Percentiles rank a stretch among this genome's conserved stretches.
Evolutionary conservation across 2,113 vertebrate genomes (phyloP).

Genomic region (Cettia cetti): DNA sequence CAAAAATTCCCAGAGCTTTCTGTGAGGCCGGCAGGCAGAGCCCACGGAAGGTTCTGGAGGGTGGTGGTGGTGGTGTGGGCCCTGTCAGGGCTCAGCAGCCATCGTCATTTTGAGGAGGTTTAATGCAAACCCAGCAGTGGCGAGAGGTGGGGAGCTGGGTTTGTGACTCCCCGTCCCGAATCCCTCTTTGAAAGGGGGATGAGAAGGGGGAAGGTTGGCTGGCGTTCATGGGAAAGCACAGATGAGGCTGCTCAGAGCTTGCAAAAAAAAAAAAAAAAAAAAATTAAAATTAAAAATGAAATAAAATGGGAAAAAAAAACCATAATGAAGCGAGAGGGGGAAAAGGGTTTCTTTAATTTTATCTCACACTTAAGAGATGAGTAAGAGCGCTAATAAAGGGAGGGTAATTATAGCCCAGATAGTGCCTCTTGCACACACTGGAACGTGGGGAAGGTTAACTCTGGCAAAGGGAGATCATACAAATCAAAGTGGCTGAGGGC

Average conservation of each 20-base stretch:
- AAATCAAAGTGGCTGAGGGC: slow-evolving; percentile 27
- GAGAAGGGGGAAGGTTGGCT: neutral
- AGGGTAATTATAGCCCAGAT: slow-evolving; percentile 16
- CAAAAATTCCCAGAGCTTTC: slow-evolving; percentile 13
- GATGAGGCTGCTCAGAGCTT: neutral
- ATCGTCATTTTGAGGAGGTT: neutral
- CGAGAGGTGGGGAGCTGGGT: neutral
- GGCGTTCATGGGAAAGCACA: neutral
- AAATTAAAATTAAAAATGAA: neutral
- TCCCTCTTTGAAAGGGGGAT: neutral
- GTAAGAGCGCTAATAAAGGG: neutral
- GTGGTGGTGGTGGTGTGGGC: neutral
- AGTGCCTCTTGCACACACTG: neutral
- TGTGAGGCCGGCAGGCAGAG: neutral
- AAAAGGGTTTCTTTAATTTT: neutral
- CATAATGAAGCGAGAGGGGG: neutral
- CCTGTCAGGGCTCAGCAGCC: slow-evolving; percentile 20
- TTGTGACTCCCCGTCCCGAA: neutral
- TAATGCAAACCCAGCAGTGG: slow-evolving; percentile 26
- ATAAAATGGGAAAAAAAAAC: neutral
- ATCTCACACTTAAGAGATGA: neutral
- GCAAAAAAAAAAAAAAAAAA: neutral
- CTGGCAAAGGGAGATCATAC: slow-evolving; percentile 19
- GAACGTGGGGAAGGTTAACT: slow-evolving; percentile 13
- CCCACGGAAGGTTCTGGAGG: neutral